phyloP scores from a whole-genome alignment of 2,888 invertebrate genomes.

The Stenodera caucasica region DNA sequence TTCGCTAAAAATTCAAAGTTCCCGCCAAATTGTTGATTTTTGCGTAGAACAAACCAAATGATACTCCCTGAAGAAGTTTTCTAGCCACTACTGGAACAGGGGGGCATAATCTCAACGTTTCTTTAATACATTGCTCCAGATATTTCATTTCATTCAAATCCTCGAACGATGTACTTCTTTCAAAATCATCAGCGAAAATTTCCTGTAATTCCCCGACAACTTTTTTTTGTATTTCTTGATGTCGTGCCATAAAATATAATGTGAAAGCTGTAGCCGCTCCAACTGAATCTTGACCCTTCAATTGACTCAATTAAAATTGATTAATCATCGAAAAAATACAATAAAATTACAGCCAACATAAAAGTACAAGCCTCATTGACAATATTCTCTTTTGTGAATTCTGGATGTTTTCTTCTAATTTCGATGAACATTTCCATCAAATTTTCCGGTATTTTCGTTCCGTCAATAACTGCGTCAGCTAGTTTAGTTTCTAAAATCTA shows the following conservation, averaged over 20 bases:
- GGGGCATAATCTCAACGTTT: conserved; percentile 67
- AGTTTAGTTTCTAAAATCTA: conserved; percentile 27
- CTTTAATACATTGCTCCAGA: conserved; percentile 71
- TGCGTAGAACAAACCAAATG: conserved; percentile 56
- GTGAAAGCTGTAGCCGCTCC: conserved; percentile 62
- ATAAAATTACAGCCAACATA: conserved; percentile 59
- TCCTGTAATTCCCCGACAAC: conserved; percentile 57
- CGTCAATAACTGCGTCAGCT: not conserved
- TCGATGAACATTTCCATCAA: conserved; percentile 62
- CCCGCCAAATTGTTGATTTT: not conserved
- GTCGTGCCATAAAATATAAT: conserved; percentile 60
- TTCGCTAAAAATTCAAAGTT: too few relatives aligned
- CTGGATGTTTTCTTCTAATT: conserved; percentile 56
- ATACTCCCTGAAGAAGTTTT: conserved; percentile 60
- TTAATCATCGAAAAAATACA: not conserved
- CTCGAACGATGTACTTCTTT: conserved; percentile 58
- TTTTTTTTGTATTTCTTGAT: conserved; percentile 58
- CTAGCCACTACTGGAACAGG: conserved; percentile 69
- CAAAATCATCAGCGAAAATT: conserved; percentile 53
- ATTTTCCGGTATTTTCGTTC: conserved; percentile 23
- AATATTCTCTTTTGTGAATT: conserved; percentile 61
- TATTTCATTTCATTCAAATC: conserved; percentile 68
- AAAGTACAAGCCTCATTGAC: conserved; percentile 65
- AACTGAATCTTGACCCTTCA: conserved; percentile 64
- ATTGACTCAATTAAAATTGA: conserved; percentile 11